Percentiles rank a stretch among this genome's conserved stretches.
Evolutionary conservation across 1,140 invertebrate species (phyloP).

Genomic region (Thaumatotibia leucotreta): DNA sequence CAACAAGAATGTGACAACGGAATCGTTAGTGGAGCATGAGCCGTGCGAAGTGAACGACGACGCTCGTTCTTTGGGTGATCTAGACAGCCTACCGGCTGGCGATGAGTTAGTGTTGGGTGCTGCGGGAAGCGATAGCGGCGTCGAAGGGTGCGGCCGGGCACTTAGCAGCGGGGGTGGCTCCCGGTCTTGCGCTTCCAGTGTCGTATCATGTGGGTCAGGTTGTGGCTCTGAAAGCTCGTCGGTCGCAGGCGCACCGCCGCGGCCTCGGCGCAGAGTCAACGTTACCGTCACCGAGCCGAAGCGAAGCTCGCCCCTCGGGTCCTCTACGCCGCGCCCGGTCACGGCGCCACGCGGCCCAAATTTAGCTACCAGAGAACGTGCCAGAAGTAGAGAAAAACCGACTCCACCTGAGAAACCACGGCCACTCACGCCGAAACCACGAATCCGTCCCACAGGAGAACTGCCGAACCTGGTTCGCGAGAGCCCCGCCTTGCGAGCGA

Average conservation of each 20-base stretch:
- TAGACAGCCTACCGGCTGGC: slow-evolving; percentile 61
- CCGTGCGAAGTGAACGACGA: slow-evolving; percentile 60
- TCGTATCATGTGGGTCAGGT: slow-evolving; percentile 85
- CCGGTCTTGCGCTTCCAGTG: slow-evolving; percentile 84
- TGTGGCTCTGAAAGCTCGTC: slow-evolving; percentile 87
- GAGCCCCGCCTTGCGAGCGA: slow-evolving; percentile 70
- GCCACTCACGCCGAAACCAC: slow-evolving; percentile 76
- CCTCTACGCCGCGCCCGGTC: slow-evolving; percentile 76
- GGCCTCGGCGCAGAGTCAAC: slow-evolving; percentile 61
- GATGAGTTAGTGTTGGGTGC: slow-evolving; percentile 62
- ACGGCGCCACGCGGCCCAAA: slow-evolving; percentile 74
- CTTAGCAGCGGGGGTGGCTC: slow-evolving; percentile 80
- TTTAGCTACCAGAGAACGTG: slow-evolving; percentile 71
- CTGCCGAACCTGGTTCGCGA: slow-evolving; percentile 74
- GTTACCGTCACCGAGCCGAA: slow-evolving; percentile 61
- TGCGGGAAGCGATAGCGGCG: slow-evolving; percentile 87
- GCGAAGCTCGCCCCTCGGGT: slow-evolving; percentile 50
- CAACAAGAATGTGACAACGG: slow-evolving; percentile 23
- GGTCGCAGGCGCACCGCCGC: slow-evolving; percentile 63
- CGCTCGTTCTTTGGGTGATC: slow-evolving; percentile 53
- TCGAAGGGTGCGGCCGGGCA: slow-evolving; percentile 83
- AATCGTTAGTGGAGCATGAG: slow-evolving; percentile 44
- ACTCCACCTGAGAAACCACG: slow-evolving; percentile 57
- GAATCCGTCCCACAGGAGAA: slow-evolving; percentile 75
- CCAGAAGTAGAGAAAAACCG: slow-evolving; percentile 76